Percentiles rank a stretch among this genome's conserved stretches.
Conservation (phyloP, 2,113 vertebrate species). For the Boleophthalmus pectinirostris region DNA sequence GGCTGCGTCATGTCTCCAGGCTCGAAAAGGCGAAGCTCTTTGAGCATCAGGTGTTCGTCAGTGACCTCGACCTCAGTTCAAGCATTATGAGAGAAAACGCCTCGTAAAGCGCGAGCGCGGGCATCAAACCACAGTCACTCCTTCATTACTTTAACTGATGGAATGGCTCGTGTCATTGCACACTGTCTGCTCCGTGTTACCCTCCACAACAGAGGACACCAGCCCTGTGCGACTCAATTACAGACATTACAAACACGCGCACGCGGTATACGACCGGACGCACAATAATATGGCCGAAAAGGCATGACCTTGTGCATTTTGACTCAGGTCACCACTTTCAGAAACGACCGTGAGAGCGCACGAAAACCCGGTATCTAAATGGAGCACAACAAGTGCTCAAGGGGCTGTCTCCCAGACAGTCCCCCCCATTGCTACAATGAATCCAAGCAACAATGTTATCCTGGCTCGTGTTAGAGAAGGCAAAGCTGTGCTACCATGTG, state of each 20-base stretch:
- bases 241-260: slow-evolving; percentile 31
- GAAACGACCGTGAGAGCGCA: slow-evolving; percentile 22
- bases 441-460: slow-evolving; percentile 42
- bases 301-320: slow-evolving; percentile 70
- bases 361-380: slow-evolving; percentile 19
- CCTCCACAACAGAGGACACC: slow-evolving; percentile 45
- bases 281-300: slow-evolving; percentile 38
- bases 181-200: slow-evolving; percentile 58
- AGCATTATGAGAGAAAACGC: slow-evolving; percentile 23
- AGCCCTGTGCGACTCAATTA: slow-evolving; percentile 32
- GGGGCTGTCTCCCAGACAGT: slow-evolving; percentile 40
- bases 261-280: slow-evolving; percentile 21
- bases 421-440: slow-evolving; percentile 40
- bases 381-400: slow-evolving; percentile 72
- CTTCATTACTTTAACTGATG: slow-evolving; percentile 42
- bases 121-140: slow-evolving; percentile 23
- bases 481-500: slow-evolving; percentile 40
- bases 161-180: slow-evolving; percentile 47
- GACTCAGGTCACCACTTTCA: slow-evolving; percentile 57
- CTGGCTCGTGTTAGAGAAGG: slow-evolving; percentile 30
- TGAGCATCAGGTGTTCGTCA: slow-evolving; percentile 71
- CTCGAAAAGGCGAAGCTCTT: slow-evolving; percentile 27
- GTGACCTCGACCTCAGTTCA: slow-evolving; percentile 63
- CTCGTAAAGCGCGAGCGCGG: slow-evolving; percentile 9
- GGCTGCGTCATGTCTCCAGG: slow-evolving; percentile 52